Evolutionary conservation across 1,140 invertebrate genomes (phyloP), one percentile per base, ranked within the genome.

Genomic region (Papilio aristodemus): DNA sequence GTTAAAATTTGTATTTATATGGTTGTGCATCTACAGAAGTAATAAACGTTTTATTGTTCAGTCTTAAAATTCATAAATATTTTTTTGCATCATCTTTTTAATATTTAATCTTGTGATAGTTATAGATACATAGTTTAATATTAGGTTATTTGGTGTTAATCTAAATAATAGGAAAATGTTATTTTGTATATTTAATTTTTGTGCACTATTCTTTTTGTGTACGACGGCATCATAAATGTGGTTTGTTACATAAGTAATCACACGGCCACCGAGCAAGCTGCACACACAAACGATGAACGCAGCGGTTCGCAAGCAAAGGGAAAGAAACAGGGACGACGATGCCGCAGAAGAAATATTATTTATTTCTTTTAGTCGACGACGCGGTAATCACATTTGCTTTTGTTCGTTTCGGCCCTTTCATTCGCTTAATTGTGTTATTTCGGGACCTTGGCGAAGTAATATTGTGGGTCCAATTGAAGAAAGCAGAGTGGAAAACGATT

Each of bases 401-500:
- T 85, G 85, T 91, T 84, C 84, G 78, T 84, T 86, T 87, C 78
- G 84, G 84, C 74, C 84, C 84, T 89, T 89, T 89, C 84, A 84
- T 87, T 86, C 85, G 80, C 81, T 86, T 91, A 91, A 91, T 91
- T 87, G 86, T 75, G 87, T 91, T 91, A 91, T 91, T 88, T 85
- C 80, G 83, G 80, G 81, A 79, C 81, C 80, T 75, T 70, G 74
- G 78, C 66, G 77, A 66, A 81, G 73, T 75, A 74, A 79, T 77
- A 74, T 78, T 78, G 70, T 57, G 39, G 19, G 73, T 50, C 57
- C 60, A 70, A 72, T 71, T 63, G 58, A 69, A 14, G 69, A 27
- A 25, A 37, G 71, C 67, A 70, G 37, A 66, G 37, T 36, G 41
- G 14, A 6, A 46, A 46, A 6, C 17, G 10, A 13, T 10, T 25